Percentiles rank a stretch among this genome's conserved stretches.
phyloP scores from a whole-genome alignment of 2,797 vertebrate genomes.

The Eulemur rubriventer region DNA sequence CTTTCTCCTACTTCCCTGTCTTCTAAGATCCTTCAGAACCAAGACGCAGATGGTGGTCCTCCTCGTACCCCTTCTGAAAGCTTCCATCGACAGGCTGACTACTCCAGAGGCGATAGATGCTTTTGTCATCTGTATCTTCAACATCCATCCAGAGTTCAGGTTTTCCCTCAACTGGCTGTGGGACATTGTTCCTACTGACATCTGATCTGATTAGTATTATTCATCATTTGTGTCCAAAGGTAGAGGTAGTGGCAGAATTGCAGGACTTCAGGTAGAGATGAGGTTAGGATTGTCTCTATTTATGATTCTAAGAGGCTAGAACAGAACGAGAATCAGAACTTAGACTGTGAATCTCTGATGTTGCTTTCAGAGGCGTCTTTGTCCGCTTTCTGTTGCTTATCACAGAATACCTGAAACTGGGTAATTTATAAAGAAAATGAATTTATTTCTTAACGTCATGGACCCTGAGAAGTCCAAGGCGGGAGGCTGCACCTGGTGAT shows the following conservation, averaged over 20 bases:
- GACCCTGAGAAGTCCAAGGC: background rate
- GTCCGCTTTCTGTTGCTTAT: background rate
- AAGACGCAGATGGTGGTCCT: background rate
- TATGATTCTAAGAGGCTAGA: background rate
- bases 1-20: background rate
- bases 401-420: background rate
- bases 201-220: background rate
- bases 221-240: background rate
- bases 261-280: background rate
- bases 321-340: background rate
- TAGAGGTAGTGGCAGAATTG: background rate
- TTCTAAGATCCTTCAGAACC: background rate
- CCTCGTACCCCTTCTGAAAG: background rate
- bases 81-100: background rate
- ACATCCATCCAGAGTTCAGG: background rate
- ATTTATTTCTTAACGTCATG: background rate
- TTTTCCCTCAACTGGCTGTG: background rate
- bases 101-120: background rate
- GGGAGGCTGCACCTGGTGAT: background rate
- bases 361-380: background rate
- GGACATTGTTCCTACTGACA: background rate
- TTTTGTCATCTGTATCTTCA: background rate
- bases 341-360: background rate
- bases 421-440: background rate
- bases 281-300: background rate